Evolutionary conservation across 2,797 vertebrate species (phyloP).

Genomic region (Psittacula derbiana): DNA sequence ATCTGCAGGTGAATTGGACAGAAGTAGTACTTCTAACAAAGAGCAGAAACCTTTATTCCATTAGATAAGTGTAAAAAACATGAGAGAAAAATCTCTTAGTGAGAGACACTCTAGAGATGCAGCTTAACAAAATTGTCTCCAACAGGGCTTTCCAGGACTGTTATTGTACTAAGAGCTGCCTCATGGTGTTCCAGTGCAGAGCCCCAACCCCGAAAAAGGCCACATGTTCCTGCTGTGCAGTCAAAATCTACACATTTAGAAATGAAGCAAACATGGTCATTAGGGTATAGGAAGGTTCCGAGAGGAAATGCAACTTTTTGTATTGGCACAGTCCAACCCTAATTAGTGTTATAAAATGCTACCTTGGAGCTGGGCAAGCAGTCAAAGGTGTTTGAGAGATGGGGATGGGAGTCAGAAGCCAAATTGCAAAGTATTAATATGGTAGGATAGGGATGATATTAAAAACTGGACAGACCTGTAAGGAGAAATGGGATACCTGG

Average conservation of each 20-base stretch:
- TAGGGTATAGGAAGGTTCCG: background rate
- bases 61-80: background rate
- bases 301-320: background rate
- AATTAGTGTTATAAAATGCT: background rate
- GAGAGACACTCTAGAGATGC: background rate
- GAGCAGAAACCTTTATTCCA: background rate
- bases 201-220: background rate
- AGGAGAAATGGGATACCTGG: background rate
- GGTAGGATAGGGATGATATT: background rate
- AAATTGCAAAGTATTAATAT: background rate
- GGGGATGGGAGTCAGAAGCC: background rate
- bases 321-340: background rate
- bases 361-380: background rate
- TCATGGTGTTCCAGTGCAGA: background rate
- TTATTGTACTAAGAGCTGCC: rapidly evolving
- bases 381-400: background rate
- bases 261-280: background rate
- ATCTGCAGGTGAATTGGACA: background rate
- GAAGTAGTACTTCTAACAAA: background rate
- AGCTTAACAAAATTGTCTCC: background rate
- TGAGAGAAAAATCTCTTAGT: background rate
- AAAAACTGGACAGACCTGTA: background rate
- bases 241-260: background rate
- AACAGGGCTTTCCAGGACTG: background rate
- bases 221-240: background rate